Conservation (phyloP, 2,113 vertebrate species). For the Octodon degus region DNA sequence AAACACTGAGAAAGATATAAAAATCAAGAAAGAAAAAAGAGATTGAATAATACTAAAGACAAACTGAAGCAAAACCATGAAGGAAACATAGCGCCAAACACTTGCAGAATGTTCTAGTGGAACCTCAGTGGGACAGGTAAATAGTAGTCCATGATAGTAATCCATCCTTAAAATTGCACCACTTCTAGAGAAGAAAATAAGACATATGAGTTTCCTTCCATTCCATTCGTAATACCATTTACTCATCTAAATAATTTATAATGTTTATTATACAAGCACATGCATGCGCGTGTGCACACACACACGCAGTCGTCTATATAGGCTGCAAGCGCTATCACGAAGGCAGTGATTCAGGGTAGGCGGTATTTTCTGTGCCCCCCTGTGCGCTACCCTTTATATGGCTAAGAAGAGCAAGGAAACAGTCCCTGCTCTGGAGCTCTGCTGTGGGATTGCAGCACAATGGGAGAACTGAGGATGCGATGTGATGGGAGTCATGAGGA, state of each 20-base stretch:
- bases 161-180: not conserved
- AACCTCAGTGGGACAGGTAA: not conserved
- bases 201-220: not conserved
- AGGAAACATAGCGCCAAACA: not conserved
- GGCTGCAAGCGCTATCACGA: not conserved
- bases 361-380: not conserved
- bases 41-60: not conserved
- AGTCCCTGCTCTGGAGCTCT: not conserved
- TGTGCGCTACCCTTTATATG: not conserved
- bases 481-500: not conserved
- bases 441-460: not conserved
- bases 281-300: not conserved
- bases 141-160: not conserved
- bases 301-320: not conserved
- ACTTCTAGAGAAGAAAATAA: not conserved
- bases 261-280: not conserved
- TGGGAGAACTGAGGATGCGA: not conserved
- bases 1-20: not conserved
- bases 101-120: not conserved
- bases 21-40: not conserved
- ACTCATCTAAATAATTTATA: not conserved
- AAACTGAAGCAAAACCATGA: slow-evolving; percentile 5
- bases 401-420: not conserved
- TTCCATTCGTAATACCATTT: not conserved
- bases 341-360: not conserved